Conservation (phyloP, 2,113 vertebrate species). For the Oncorhynchus mykiss region DNA sequence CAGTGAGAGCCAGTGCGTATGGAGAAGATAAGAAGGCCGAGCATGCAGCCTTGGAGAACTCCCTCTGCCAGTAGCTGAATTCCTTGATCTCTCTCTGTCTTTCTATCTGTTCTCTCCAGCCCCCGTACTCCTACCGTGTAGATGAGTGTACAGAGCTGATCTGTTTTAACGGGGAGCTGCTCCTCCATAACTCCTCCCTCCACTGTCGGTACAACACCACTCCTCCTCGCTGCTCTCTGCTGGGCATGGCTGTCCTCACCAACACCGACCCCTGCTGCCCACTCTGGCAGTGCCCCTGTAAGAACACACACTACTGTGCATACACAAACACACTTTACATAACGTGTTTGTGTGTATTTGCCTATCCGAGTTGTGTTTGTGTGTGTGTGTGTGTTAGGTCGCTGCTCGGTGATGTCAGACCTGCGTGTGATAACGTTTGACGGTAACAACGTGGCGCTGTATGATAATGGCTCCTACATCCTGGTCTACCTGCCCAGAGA, state of each 20-base stretch:
- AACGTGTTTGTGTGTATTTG: slow-evolving; percentile 7
- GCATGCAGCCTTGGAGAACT: no score
- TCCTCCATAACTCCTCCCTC: slow-evolving; percentile 88
- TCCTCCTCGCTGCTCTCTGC: slow-evolving; percentile 88
- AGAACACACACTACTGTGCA: slow-evolving; percentile 44
- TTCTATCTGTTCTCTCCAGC: slow-evolving; percentile 43
- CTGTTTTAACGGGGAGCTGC: slow-evolving; percentile 87
- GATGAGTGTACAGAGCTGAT: slow-evolving; percentile 92
- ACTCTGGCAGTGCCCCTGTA: slow-evolving; percentile 96
- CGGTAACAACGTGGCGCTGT: slow-evolving; percentile 93
- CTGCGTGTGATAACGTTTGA: slow-evolving; percentile 94
- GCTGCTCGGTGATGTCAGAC: slow-evolving; percentile 93
- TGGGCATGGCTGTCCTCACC: slow-evolving; percentile 89
- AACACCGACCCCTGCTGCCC: slow-evolving; percentile 93
- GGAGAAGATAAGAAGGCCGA: no score
- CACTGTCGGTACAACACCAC: slow-evolving; percentile 86
- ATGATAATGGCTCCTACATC: slow-evolving; percentile 91
- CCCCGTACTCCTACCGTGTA: slow-evolving; percentile 84
- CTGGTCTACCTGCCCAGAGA: slow-evolving; percentile 89
- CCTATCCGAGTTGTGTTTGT: slow-evolving; percentile 1
- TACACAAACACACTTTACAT: background rate
- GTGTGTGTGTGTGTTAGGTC: slow-evolving; percentile 74
- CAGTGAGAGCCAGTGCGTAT: no score
- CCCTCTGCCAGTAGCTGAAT: no score
- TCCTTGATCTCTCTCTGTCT: slow-evolving; percentile 63